A percentile compares a stretch with the other conserved stretches of the same genome.
These are phyloP conservation scores for Herpetotheres cachinnans DNA, from an alignment of 2,113 vertebrate genomes.

Conservation along the genomic window DNA sequence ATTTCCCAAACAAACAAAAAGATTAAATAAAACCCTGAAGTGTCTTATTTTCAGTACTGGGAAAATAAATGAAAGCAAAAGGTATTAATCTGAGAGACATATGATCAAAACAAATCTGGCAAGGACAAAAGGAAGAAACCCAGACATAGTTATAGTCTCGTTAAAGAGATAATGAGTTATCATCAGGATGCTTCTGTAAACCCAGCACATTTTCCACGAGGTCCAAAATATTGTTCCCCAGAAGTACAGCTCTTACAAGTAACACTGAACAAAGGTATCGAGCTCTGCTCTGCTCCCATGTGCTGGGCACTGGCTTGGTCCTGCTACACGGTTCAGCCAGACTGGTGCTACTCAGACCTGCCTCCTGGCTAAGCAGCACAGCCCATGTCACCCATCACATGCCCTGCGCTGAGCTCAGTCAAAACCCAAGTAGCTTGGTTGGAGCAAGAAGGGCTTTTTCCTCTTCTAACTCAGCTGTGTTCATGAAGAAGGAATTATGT, in stretches of 20 bases:
- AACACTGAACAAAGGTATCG: neutral
- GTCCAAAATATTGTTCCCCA: neutral
- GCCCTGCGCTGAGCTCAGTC: neutral
- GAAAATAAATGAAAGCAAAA: neutral
- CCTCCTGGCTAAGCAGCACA: neutral
- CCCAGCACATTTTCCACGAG: neutral
- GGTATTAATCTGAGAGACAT: neutral
- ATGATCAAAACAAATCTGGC: neutral
- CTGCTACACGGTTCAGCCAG: neutral
- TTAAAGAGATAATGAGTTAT: neutral
- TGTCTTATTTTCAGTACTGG: neutral
- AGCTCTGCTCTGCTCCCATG: neutral
- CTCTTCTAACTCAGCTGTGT: neutral
- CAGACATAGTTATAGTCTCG: neutral
- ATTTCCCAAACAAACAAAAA: neutral
- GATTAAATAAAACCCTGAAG: neutral
- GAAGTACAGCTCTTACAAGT: neutral
- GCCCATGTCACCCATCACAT: fast-evolving
- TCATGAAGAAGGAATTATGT: neutral
- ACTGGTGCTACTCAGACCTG: neutral
- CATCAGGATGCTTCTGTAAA: neutral
- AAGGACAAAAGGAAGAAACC: neutral
- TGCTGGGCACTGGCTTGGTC: neutral
- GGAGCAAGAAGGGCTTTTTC: neutral
- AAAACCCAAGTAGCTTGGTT: neutral